Evolutionary conservation across 2,888 invertebrate species (phyloP), one percentile per base, ranked within the genome.

Genomic region (Automeris io): DNA sequence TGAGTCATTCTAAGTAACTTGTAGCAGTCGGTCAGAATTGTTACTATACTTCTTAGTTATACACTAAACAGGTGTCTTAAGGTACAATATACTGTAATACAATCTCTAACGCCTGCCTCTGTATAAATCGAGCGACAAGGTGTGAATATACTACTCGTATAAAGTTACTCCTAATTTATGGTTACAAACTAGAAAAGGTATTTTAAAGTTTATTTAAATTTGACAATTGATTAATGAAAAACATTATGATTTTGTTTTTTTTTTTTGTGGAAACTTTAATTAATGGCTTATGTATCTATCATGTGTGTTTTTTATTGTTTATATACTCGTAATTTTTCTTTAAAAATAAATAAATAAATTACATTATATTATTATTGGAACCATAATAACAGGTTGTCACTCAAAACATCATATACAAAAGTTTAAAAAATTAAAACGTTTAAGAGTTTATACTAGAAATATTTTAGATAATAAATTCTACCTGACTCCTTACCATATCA

Each of bases 71-170:
- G n/a, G n/a, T n/a, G n/a, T n/a, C n/a, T n/a, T n/a, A n/a, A n/a
- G n/a, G n/a, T n/a, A n/a, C n/a, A n/a, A n/a, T n/a, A n/a, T n/a
- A n/a, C n/a, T 29, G 8, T 16, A n/a, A 5, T 8, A n/a, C 29
- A 29, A 16, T 29, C 29, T 29, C 13, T 29, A 8, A 29, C 29
- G 29, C 29, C 29, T 16, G 29, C 16, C 29, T 16, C 29, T 29
- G 29, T 7, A 5, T 29, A 4, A 5, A n/a, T 29, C 29, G 16
- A 8, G 16, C 16, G 13, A 16, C 29, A 29, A 29, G 16, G 16
- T 16, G 16, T 29, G n/a, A 29, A 16, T 29, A 29, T n/a, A n/a
- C n/a, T n/a, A n/a, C n/a, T n/a, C 16, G 29, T 16, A 29, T 29
- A 29, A 16, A n/a, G n/a, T 29, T 29, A 29, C 16, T 29, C n/a